Evolutionary conservation across 2,888 invertebrate species (phyloP), one percentile per base, ranked within the genome.

Genomic region (Orthosia gothica): DNA sequence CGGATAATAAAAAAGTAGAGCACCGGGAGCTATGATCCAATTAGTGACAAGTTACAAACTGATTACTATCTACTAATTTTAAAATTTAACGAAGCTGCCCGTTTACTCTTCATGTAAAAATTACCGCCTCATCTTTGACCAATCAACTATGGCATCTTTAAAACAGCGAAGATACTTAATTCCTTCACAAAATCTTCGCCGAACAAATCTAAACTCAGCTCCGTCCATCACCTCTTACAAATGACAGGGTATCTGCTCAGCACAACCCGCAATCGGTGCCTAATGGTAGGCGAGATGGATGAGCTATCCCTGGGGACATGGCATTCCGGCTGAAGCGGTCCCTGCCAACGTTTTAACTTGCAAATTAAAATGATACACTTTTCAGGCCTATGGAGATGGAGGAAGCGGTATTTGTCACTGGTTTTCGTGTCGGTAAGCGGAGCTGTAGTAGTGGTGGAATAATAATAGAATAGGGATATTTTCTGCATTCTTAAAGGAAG

Each of bases 211-310:
- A 49, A 78, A 67, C 59, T 59, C 49, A 68, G 20, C 54, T 47
- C 55, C 54, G 76, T 79, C 67, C 45, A 80, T 84, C 81, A 74
- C 74, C 13, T 55, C 73, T 78, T 75, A 84, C 71, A 86, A 82
- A 85, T 86, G 81, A 62, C 65, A 70, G 52, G 54, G 69, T 72
- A 79, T 76, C 74, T 65, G 70, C 74, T 79, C 79, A 72, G 73
- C 69, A 75, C 63, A 64, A 61, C 69, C 69, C 84, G 77, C 76
- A 74, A 86, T 85, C 81, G 76, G 54, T 70, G 74, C 61, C 76
- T 86, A 86, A 86, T 86, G 85, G 85, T 26, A 65, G 70, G 13
- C 32, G 83, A 86, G 86, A 86, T 74, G 67, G 87, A 86, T 86
- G 85, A 72, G 72, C 40, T 58, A 16, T 71, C 81, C 76, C 75